Base-by-base conservation (phyloP, 2,888 invertebrate genomes). In the Norana najaformis region DNA sequence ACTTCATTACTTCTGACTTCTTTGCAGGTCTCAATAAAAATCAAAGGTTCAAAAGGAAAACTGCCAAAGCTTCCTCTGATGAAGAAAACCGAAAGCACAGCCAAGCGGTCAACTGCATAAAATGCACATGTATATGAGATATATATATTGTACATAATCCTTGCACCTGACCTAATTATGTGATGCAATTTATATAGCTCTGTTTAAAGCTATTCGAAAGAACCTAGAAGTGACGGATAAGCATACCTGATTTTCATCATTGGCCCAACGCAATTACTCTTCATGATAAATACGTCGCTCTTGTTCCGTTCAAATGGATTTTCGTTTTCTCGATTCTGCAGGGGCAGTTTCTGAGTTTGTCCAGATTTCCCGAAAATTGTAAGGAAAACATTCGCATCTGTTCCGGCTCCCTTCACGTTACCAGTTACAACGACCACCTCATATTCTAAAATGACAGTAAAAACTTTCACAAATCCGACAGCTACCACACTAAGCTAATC, bases 391-490 rank as follows among this genome's bases (percentile, higher is more conserved):
- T 94, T 94, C 23, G 95, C 94, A 92, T 94, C 94, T 47, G 95
- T 95, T 18, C 95, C 94, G 34, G 94, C 94, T 20, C 93, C 93
- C 35, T 91, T 89, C 89, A 92, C 91, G 90, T 94, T 94, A 30
- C 95, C 95, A 0, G 95, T 95, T 20, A 95, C 94, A 13, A 93
- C 93, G 13, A 94, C 93, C 16, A 95, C 93, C 91, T 95, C 94
- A 91, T 95, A 95, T 90, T 95, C 95, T 94, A 93, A 36, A 93
- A 92, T 39, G 34, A 89, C 23, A 41, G 41, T 41, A 16, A 41
- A 47, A 47, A 3, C 47, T 23, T 23, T 23, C 13, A 3, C 1
- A 47, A 47, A 16, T 47, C 23, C 6, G 23, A 47, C 23, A 6
- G 47, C 23, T 47, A 47, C 14, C 41, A 41, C 18, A 41, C 13